Base-by-base conservation (phyloP, 2,888 invertebrate genomes). In the Panopea generosa region DNA sequence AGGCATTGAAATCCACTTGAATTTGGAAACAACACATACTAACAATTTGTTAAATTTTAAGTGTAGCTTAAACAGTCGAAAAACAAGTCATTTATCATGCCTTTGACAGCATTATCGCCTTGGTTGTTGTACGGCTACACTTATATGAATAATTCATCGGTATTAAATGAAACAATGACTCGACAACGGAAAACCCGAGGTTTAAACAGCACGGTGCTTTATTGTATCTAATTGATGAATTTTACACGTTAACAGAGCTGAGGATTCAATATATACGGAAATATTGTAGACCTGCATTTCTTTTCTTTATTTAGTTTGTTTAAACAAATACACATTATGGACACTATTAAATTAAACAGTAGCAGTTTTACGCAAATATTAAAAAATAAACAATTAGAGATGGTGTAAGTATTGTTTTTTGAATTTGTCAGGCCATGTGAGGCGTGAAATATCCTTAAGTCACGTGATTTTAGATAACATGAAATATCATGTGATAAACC, bases 71-170 rank as follows among this genome's bases (percentile, higher is more conserved):
- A 69, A 69, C 60, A 60, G 43, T 45, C 50, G 38, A 59, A 43
- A 70, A 76, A 69, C 66, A 76, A 76, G 56, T 74, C 80, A 70
- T 80, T 76, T 67, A 80, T 80, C 80, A 80, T 65, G 45, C 43
- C 26, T 38, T 22, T 80, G 80, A 80, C 80, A 80, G 76, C 57
- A 80, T 80, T 80, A 80, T 80, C 76, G 76, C 70, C 68, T 66
- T 40, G 43, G 24, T 52, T 63, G 63, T 67, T 62, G 62, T 53
- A 52, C 20, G 38, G 57, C 47, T 62, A 67, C 67, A 63, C 55
- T 71, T 49, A 16, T 33, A 77, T 77, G 76, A 77, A 77, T 77
- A 47, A 77, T 77, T 77, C 76, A 77, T 71, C 43, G 71, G 62
- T 40, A 47, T 77, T 71, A 67, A 77, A 77, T 71, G 70, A 67